Percentiles rank a stretch among this genome's conserved stretches.
Conservation (phyloP, 1,140 invertebrate species). For the Drosophila sucinea region DNA sequence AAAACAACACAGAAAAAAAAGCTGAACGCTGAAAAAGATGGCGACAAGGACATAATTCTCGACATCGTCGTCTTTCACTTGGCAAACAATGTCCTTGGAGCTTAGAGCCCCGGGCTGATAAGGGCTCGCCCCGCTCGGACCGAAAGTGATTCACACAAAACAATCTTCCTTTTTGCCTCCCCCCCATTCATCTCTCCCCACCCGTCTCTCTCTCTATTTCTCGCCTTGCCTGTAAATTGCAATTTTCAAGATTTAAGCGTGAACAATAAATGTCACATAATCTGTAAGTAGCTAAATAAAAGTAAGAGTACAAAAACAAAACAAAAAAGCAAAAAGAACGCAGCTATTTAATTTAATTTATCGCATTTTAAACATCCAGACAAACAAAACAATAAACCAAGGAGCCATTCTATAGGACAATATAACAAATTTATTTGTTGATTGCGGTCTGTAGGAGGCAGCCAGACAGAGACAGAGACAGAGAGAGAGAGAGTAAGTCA, state of each 20-base stretch:
- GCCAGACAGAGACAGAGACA: background rate
- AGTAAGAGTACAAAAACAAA: slow-evolving; percentile 11
- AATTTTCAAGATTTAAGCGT: slow-evolving; percentile 80
- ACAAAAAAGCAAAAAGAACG: slow-evolving; percentile 9
- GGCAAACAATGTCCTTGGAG: slow-evolving; percentile 65
- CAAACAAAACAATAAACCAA: slow-evolving; percentile 61
- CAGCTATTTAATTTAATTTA: slow-evolving; percentile 79
- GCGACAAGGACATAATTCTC: slow-evolving; percentile 67
- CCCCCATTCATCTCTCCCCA: background rate
- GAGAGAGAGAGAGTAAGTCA: background rate
- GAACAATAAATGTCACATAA: slow-evolving; percentile 81
- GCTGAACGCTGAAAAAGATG: slow-evolving; percentile 45
- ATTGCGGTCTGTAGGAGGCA: slow-evolving; percentile 50
- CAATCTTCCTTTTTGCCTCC: background rate
- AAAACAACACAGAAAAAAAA: slow-evolving; percentile 21
- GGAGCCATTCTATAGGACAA: slow-evolving; percentile 38
- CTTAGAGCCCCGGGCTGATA: slow-evolving; percentile 41
- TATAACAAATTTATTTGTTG: slow-evolving; percentile 73
- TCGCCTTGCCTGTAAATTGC: slow-evolving; percentile 64
- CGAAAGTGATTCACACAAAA: slow-evolving; percentile 14
- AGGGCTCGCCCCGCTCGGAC: slow-evolving; percentile 29
- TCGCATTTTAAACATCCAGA: slow-evolving; percentile 77
- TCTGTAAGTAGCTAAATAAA: slow-evolving; percentile 81
- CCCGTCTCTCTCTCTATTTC: background rate
- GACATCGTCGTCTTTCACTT: slow-evolving; percentile 8